Base-by-base conservation (phyloP, 2,888 invertebrate genomes). In the Meliscaeva auricollis region DNA sequence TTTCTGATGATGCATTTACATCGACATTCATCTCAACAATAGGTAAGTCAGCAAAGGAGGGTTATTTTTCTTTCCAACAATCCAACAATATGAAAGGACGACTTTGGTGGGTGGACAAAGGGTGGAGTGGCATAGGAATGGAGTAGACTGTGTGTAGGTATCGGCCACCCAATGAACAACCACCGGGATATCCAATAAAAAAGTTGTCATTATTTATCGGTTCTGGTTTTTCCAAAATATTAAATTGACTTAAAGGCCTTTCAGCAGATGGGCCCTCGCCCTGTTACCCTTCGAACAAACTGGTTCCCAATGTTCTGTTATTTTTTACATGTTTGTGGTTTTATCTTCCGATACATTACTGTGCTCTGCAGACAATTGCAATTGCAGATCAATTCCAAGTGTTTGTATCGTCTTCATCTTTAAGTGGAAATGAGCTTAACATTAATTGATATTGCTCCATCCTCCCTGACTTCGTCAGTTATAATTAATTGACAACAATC, bases 1-100 rank as follows among this genome's bases (percentile, higher is more conserved):
- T 98, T 93, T 97, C 97, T 88, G 98, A 98, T 92, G 98, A 98
- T 93, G 97, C 97, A 89, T 98, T 98, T 92, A 98, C 97, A 89
- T 96, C 97, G 77, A 98, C 98, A 88, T 98, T 98, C 94, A 98
- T 98, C 93, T 98, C 98, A 87, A 98, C 98, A 88, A 98, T 98
- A 94, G 98, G 98, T 98, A 94, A 94, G n/a, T n/a, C n/a, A n/a
- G 94, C 91, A 68, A 87, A 38, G 46, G 35, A 22, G 58, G 58
- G 9, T 38, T 38, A 1, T 38, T 9, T 9, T 9, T 38, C 13
- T 3, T 58, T 0, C 35, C 6, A 46, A n/a, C n/a, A n/a, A n/a
- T 46, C 30, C 38, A 2, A 13, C 38, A 38, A 38, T 38, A 38
- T 38, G 9, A 66, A 81, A 74, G 77, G 77, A 85, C 64, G 73